These are phyloP conservation scores for Aeoliscus strigatus DNA, from an alignment of 2,797 vertebrate genomes.

Conservation along the genomic window DNA sequence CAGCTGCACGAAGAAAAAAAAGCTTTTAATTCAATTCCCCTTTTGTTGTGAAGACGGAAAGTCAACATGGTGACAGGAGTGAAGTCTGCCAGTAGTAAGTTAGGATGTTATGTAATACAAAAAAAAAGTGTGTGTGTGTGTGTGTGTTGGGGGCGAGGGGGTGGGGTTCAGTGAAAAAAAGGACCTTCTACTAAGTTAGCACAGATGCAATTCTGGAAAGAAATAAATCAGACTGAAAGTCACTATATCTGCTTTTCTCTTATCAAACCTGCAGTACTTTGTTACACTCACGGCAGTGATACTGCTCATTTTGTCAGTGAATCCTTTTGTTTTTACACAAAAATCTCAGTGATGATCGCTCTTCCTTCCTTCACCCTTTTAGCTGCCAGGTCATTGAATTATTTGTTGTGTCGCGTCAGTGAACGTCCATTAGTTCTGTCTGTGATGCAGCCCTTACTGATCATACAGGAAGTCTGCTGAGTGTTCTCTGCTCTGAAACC, in stretches of 20 bases:
- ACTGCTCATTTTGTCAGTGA: too few relatives aligned
- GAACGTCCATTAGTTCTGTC: neutral
- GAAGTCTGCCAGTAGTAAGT: constrained; percentile 18
- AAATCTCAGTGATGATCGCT: too few relatives aligned
- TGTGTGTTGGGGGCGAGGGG: too few relatives aligned
- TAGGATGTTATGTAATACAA: constrained; percentile 21
- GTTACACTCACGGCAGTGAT: too few relatives aligned
- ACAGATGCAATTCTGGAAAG: neutral
- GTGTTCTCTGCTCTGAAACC: constrained; percentile 24
- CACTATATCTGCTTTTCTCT: neutral
- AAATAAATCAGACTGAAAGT: neutral
- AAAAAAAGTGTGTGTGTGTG: neutral
- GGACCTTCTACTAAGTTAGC: too few relatives aligned
- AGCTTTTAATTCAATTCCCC: too few relatives aligned
- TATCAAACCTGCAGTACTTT: neutral
- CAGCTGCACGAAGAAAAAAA: neutral
- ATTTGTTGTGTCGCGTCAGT: constrained; percentile 4
- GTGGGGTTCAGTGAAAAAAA: too few relatives aligned
- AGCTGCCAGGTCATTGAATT: too few relatives aligned
- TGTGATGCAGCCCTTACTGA: constrained; percentile 35
- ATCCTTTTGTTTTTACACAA: too few relatives aligned
- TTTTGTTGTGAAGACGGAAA: too few relatives aligned
- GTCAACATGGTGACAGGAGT: too few relatives aligned
- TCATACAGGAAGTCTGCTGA: constrained; percentile 31
- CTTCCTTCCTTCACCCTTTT: too few relatives aligned